Evolutionary conservation across 2,797 vertebrate species (phyloP), one percentile per base, ranked within the genome.

Genomic region (Sebastes paucispinis): DNA sequence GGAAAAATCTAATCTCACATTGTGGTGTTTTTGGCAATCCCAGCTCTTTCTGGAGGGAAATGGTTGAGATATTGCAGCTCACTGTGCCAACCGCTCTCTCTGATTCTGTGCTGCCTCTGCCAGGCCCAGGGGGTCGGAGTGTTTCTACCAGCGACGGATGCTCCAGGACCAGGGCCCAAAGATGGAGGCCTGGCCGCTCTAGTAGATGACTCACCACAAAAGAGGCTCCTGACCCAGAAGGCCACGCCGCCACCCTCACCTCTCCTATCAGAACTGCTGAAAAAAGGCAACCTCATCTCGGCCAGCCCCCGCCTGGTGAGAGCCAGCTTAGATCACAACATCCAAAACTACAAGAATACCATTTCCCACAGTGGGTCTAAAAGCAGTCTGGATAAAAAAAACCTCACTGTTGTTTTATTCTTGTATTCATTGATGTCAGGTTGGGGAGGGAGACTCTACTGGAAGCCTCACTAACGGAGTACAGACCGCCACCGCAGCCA

Each of bases 241-340:
- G 95, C 97, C 94, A 99, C 98, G 47, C 98, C 98, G 24, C 98
- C 98, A 54, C 98, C 98, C 69, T 99, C 98, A 85, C 98, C 98
- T 88, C 97, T 99, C 90, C 96, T 99, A 86, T 99, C 98, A 89
- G 98, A 99, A 92, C 96, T 99, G 91, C 96, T 99, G 95, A 99
- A 99, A 95, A 99, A 99, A 93, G 96, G 97, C 92, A 99, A 96
- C 95, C 96, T 99, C 85, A 96, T 99, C 91, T 96, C 98, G 69
- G 96, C 97, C 93, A 98, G 97, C 96, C 97, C 98, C 8, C 92
- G 93, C 68, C 77, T 95, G 94, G 96, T 96, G 69, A 92, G 87
- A 60, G 14, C 12, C 62, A 29, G 5, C 27, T 14, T 69, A 8
- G 4, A 24, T 71, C 50, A 6, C 3, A 8, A 39, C 25, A 39